Conservation (phyloP, 1,140 invertebrate species). For the Anagrus nilaparvatae region DNA sequence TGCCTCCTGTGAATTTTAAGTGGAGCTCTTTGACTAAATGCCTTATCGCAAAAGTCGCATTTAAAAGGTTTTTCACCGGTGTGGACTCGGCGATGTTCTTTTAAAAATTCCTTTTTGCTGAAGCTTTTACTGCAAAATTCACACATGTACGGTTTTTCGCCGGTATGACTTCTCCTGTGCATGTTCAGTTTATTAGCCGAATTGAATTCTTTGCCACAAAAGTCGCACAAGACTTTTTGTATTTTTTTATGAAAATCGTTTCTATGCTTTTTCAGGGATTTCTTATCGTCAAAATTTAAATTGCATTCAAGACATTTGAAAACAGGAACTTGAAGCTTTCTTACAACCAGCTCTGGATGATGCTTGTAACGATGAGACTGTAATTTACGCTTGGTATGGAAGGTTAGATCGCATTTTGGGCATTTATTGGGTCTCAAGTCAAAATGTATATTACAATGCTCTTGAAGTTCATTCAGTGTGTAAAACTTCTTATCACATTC, state of each 20-base stretch:
- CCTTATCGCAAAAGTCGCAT: slow-evolving; percentile 55
- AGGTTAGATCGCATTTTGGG: slow-evolving; percentile 46
- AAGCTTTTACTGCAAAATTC: slow-evolving; percentile 14
- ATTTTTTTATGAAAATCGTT: too few species aligned
- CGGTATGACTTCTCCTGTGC: slow-evolving; percentile 41
- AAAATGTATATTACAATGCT: slow-evolving; percentile 41
- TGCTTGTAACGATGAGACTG: slow-evolving; percentile 33
- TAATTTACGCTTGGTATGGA: slow-evolving; percentile 35
- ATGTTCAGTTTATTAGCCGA: slow-evolving; percentile 30
- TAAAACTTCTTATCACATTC: slow-evolving; percentile 54
- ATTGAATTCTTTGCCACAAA: slow-evolving; percentile 33
- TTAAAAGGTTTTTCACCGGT: slow-evolving; percentile 60
- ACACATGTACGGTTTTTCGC: slow-evolving; percentile 8
- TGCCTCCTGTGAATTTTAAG: slow-evolving; percentile 39
- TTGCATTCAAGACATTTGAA: too few species aligned
- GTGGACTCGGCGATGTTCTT: slow-evolving; percentile 30
- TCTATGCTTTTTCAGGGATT: too few species aligned
- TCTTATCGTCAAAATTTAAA: too few species aligned
- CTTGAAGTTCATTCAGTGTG: slow-evolving; percentile 37
- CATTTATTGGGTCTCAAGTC: slow-evolving; percentile 48
- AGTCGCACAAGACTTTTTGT: too few species aligned
- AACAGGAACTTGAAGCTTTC: slow-evolving; percentile 26
- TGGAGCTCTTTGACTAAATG: slow-evolving; percentile 51
- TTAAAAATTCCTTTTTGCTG: slow-evolving; percentile 21
- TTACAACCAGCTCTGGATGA: slow-evolving; percentile 36